Percentiles rank a stretch among this genome's conserved stretches.
Evolutionary conservation across 2,888 invertebrate species (phyloP).

Genomic region (Polymixis lichenea): DNA sequence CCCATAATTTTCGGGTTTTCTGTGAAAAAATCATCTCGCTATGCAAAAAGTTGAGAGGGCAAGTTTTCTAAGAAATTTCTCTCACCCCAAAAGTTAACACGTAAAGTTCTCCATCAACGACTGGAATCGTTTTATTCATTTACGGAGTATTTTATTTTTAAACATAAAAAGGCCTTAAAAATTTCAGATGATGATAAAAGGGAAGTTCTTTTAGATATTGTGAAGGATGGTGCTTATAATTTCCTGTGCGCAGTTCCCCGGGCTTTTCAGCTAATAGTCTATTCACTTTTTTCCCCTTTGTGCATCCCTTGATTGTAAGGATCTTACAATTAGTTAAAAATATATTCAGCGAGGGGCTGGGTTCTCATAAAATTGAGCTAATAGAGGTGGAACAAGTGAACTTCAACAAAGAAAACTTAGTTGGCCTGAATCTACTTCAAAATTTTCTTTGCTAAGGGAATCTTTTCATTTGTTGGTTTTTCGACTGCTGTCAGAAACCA

Average conservation of each 20-base stretch:
- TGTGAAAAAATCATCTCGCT: constrained; percentile 59
- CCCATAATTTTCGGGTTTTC: constrained; percentile 58
- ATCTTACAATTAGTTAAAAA: constrained; percentile 47
- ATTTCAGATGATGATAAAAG: constrained; percentile 50
- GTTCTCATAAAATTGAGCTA: constrained; percentile 34
- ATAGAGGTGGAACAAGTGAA: constrained; percentile 34
- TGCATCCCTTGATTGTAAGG: constrained; percentile 48
- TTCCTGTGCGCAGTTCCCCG: constrained; percentile 50
- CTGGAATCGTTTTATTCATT: constrained; percentile 62
- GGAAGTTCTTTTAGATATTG: constrained; percentile 55
- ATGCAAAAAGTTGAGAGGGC: constrained; percentile 54
- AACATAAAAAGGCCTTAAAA: constrained; percentile 40
- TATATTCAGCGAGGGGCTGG: constrained; percentile 28
- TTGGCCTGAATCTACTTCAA: constrained; percentile 38
- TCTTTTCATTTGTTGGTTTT: constrained; percentile 43
- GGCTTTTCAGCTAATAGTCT: constrained; percentile 39
- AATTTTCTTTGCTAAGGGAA: constrained; percentile 25
- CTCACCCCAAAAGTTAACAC: constrained; percentile 61
- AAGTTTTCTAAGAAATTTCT: constrained; percentile 44
- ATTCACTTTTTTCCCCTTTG: constrained; percentile 36
- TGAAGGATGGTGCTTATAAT: constrained; percentile 56
- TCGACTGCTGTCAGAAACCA: neutral
- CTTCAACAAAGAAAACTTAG: constrained; percentile 44
- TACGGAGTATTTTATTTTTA: constrained; percentile 45
- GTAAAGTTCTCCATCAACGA: constrained; percentile 65